Percentiles rank a stretch among this genome's conserved stretches.
Evolutionary conservation across 2,888 invertebrate species (phyloP).

Genomic region (Lumbricus terrestris): DNA sequence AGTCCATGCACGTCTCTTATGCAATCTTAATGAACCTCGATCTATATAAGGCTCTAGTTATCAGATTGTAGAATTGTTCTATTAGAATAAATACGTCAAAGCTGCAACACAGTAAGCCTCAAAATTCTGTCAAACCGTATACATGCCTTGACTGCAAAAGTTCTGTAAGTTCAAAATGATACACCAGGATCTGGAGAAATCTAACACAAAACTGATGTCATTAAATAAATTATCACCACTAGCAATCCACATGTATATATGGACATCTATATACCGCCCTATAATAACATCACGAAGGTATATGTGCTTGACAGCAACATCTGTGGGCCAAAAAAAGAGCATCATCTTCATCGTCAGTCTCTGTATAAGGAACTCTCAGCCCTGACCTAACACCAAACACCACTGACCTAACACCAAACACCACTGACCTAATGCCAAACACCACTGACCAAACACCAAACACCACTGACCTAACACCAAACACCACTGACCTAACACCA

Average conservation of each 20-base stretch:
- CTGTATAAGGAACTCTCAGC: not conserved
- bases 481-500: too few species aligned
- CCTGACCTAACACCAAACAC: not conserved
- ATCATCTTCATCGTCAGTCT: not conserved
- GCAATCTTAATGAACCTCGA: not conserved
- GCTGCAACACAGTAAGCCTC: not conserved
- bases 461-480: too few species aligned
- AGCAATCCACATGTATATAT: not conserved
- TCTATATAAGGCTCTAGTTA: not conserved
- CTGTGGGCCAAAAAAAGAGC: not conserved
- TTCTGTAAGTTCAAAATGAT: not conserved
- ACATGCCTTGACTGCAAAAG: not conserved
- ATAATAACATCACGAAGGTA: too few species aligned
- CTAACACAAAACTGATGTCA: not conserved
- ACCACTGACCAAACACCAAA: not conserved
- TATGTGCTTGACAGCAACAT: not conserved
- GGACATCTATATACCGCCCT: too few species aligned
- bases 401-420: too few species aligned
- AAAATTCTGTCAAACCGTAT: not conserved
- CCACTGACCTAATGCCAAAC: too few species aligned
- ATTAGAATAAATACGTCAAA: not conserved
- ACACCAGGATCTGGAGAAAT: not conserved
- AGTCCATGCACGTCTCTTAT: not conserved
- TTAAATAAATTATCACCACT: not conserved
- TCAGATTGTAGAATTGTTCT: not conserved